A percentile compares a stretch with the other conserved stretches of the same genome.
Conservation (phyloP, 2,888 invertebrate species). For the Epirrita christyi region DNA sequence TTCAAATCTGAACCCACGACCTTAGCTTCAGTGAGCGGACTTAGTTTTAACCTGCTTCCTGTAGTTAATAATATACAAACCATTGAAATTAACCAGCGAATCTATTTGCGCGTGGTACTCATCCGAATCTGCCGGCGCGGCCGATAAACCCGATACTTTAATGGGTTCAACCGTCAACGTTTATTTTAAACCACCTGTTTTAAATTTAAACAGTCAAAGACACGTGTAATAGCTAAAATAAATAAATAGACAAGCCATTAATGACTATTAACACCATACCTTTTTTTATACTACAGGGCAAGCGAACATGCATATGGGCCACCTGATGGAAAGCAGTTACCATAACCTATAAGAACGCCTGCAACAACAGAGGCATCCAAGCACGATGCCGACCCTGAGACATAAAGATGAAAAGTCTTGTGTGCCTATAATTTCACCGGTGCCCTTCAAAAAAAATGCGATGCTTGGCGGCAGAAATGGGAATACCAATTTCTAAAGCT, state of each 20-base stretch:
- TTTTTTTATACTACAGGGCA: too few species aligned
- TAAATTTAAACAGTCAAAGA: background rate
- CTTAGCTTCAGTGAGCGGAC: background rate
- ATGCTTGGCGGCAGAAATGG: too few species aligned
- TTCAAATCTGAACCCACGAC: slow-evolving; percentile 7
- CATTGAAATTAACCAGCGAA: slow-evolving; percentile 23
- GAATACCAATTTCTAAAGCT: too few species aligned
- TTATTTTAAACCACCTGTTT: slow-evolving; percentile 29
- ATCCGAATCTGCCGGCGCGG: slow-evolving; percentile 12
- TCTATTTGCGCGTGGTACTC: slow-evolving; percentile 23
- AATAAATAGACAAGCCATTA: background rate
- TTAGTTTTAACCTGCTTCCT: background rate
- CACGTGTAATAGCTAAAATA: background rate
- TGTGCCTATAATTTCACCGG: too few species aligned
- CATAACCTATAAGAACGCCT: too few species aligned
- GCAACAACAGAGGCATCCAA: too few species aligned
- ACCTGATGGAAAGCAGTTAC: too few species aligned
- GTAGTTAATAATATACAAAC: slow-evolving; percentile 11
- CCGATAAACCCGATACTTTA: slow-evolving; percentile 33
- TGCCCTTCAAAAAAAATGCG: too few species aligned
- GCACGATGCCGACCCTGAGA: too few species aligned
- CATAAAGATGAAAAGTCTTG: too few species aligned
- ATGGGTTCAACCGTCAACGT: slow-evolving; percentile 25
- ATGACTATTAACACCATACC: too few species aligned
- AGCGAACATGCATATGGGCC: too few species aligned